Evolutionary conservation across 92 coral and sea anemone species (phyloP).

Genomic region (Blastomussa wellsi): DNA sequence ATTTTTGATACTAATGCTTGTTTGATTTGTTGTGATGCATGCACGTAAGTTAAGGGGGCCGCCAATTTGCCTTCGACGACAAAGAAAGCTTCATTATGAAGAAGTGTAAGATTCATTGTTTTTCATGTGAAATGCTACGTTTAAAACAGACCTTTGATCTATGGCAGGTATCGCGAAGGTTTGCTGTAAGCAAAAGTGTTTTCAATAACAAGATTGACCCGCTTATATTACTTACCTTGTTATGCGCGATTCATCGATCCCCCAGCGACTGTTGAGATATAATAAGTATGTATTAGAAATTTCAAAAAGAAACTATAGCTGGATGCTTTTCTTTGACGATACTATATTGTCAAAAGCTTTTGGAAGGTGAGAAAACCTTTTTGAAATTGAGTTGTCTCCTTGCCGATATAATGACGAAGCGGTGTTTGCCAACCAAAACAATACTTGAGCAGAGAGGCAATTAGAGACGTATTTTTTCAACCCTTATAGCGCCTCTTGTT

Average conservation of each 20-base stretch:
- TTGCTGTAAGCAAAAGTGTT: not conserved
- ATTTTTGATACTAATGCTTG: not conserved
- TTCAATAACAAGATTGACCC: not conserved
- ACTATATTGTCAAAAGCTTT: not conserved
- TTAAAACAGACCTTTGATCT: not conserved
- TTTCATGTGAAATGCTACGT: not conserved
- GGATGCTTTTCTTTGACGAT: not conserved
- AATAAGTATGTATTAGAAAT: not conserved
- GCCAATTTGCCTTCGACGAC: not conserved
- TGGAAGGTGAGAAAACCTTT: not conserved
- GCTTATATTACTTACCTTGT: slow-evolving; percentile 5
- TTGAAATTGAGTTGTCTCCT: not conserved
- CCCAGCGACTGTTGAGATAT: not conserved
- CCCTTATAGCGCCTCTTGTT: slow-evolving; percentile 7
- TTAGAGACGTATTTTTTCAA: slow-evolving; percentile 14
- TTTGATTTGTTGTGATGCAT: not conserved
- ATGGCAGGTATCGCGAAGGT: not conserved
- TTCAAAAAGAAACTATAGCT: no score
- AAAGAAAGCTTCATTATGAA: slow-evolving; percentile 9
- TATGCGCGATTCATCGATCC: not conserved
- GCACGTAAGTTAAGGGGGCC: slow-evolving; percentile 1
- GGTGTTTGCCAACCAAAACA: slow-evolving; percentile 31
- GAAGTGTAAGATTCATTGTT: slow-evolving; percentile 1
- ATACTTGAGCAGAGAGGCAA: slow-evolving; percentile 33
- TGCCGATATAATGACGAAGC: not conserved